Percentiles rank a stretch among this genome's conserved stretches.
Evolutionary conservation across 2,888 invertebrate genomes (phyloP).

Genomic region (Nephrocerus scutellatus): DNA sequence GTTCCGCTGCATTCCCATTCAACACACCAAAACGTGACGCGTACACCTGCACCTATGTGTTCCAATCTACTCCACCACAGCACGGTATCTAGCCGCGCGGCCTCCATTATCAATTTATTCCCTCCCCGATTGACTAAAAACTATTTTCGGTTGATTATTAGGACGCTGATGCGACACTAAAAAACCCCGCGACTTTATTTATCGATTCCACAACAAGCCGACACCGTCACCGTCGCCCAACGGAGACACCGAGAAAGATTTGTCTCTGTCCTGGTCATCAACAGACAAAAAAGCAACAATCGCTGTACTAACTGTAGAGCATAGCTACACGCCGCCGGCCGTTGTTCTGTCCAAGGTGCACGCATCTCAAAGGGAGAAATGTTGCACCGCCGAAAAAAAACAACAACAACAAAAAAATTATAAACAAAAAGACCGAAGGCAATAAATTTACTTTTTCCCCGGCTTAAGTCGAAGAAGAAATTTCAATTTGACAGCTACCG

Average conservation of each 20-base stretch:
- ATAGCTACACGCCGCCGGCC: background rate
- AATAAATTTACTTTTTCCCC: constrained; percentile 29
- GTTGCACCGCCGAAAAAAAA: constrained; percentile 1
- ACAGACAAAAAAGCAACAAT: too few relatives aligned
- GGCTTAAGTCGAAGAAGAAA: constrained; percentile 30
- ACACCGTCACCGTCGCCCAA: background rate
- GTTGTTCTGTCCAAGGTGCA: background rate
- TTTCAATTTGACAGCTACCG: constrained; percentile 31
- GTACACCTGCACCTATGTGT: too few relatives aligned
- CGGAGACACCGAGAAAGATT: background rate
- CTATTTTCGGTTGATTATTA: too few relatives aligned
- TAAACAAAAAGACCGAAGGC: constrained; percentile 16
- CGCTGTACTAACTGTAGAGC: background rate
- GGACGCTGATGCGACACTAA: too few relatives aligned
- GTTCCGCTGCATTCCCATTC: too few relatives aligned
- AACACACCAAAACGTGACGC: too few relatives aligned
- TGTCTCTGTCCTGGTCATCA: too few relatives aligned
- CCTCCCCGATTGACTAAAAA: too few relatives aligned
- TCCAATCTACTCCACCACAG: too few relatives aligned
- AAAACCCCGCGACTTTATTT: too few relatives aligned
- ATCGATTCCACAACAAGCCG: background rate
- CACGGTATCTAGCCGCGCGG: too few relatives aligned
- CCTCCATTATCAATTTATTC: too few relatives aligned
- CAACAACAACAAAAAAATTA: constrained; percentile 10
- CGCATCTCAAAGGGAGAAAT: constrained; percentile 2